Conservation (phyloP, 2,888 invertebrate genomes). For the Exephanes ischioxanthus region DNA sequence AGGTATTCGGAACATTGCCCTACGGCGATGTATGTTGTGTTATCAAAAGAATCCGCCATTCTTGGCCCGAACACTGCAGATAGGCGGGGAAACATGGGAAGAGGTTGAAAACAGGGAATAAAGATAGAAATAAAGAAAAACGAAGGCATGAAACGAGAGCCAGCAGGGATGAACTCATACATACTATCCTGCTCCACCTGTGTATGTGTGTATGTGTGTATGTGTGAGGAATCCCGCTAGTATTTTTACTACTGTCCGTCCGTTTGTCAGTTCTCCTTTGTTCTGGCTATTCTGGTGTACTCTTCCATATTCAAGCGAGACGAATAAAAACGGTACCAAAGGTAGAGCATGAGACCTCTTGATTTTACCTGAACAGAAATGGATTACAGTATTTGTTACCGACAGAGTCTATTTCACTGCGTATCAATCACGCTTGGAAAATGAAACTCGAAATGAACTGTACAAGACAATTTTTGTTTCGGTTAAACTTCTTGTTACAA, state of each 20-base stretch:
- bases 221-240: slow-evolving; percentile 26
- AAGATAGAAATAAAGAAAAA: slow-evolving; percentile 14
- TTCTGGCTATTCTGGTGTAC: background rate
- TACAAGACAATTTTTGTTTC: background rate
- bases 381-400: background rate
- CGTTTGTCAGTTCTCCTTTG: slow-evolving; percentile 7
- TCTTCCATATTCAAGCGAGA: slow-evolving; percentile 7
- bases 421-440: background rate
- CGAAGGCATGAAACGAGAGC: slow-evolving; percentile 21
- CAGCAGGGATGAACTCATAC: background rate
- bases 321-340: slow-evolving; percentile 5
- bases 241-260: slow-evolving; percentile 50
- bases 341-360: background rate
- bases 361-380: background rate
- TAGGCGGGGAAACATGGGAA: slow-evolving; percentile 27
- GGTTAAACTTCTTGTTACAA: background rate
- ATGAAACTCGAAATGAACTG: background rate
- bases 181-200: slow-evolving; percentile 8
- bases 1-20: slow-evolving; percentile 48
- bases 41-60: slow-evolving; percentile 71
- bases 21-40: slow-evolving; percentile 68
- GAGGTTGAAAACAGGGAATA: slow-evolving; percentile 4
- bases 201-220: background rate
- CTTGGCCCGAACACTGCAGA: slow-evolving; percentile 62
- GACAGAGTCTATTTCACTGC: background rate